A percentile compares a stretch with the other conserved stretches of the same genome.
Evolutionary conservation across 2,113 vertebrate genomes (phyloP).

Genomic region (Puma concolor): DNA sequence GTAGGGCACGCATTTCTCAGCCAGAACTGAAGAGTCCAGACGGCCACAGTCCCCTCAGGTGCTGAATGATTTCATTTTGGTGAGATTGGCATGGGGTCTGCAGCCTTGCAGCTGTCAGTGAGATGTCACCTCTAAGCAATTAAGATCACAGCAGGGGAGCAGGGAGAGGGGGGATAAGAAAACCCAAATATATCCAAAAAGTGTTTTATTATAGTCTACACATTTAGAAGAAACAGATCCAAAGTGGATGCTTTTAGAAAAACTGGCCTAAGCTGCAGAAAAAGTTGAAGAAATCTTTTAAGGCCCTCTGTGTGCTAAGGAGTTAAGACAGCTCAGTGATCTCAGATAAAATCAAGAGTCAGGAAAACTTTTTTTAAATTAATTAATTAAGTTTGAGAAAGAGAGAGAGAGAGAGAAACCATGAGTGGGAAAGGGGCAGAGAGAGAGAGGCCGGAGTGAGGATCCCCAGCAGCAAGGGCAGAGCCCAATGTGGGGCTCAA

Average conservation of each 20-base stretch:
- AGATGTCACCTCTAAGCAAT: slow-evolving; percentile 48
- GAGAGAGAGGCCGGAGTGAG: too few species aligned
- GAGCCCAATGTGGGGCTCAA: too few species aligned
- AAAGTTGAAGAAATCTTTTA: neutral
- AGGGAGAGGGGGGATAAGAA: neutral
- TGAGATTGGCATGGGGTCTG: neutral
- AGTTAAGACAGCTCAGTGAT: neutral
- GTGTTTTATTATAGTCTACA: neutral
- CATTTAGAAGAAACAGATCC: neutral
- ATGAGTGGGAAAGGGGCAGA: too few species aligned
- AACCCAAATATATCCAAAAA: neutral
- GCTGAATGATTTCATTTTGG: slow-evolving; percentile 30
- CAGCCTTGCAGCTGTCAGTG: slow-evolving; percentile 15
- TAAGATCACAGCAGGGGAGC: slow-evolving; percentile 35
- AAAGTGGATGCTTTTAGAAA: neutral
- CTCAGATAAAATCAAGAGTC: neutral
- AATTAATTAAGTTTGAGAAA: too few species aligned
- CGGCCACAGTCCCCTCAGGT: slow-evolving; percentile 35
- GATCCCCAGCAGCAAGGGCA: too few species aligned
- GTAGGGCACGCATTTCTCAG: slow-evolving; percentile 27
- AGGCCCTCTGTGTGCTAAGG: neutral
- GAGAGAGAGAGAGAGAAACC: too few species aligned
- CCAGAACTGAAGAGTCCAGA: slow-evolving; percentile 3
- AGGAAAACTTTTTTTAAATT: neutral
- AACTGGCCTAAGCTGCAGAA: neutral